Base-by-base conservation (phyloP, 2,888 invertebrate genomes). In the Agriotes lineatus region DNA sequence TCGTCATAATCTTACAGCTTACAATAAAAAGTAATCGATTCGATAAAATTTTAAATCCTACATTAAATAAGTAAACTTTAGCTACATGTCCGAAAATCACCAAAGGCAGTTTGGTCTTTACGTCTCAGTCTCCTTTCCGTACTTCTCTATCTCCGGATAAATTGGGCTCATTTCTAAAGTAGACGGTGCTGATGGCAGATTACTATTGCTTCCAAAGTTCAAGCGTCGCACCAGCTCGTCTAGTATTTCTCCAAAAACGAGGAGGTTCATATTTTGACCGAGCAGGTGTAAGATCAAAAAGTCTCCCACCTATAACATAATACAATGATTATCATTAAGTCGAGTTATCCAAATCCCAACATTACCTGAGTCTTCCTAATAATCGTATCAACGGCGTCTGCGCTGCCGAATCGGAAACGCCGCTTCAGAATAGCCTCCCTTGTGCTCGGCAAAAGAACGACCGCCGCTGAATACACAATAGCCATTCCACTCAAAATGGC, bases 81-180 rank as follows among this genome's bases (percentile, higher is more conserved):
- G 44, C 56, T 58, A 44, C 19, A 50, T 30, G 30, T 50, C 30
- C 25, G 35, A 54, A 54, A 54, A 54, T 54, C 54, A 37, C 37
- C 54, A 54, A 54, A 35, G n/a, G n/a, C 2, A 30, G 19, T 54
- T 44, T n/a, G n/a, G n/a, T n/a, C n/a, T 70, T 89, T 92, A 94
- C 85, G 94, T 92, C 85, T 94, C 93, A 65, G 93, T 93, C 85
- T 94, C 94, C 84, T 93, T 94, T 78, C 91, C 89, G 83, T 88
- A 93, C 81, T 91, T 92, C 75, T 92, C 91, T 70, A 92, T 91
- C 81, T 90, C 90, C 19, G 94, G 93, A 83, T 95, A 95, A 69
- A 94, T 93, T 3, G 93, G 93, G 64, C 92, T 91, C 91, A 95
- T 93, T 85, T 95, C 95, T 74, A 95, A 85, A 14, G 95, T 95